phyloP scores from a whole-genome alignment of 2,113 vertebrate species.

The Phoenicopterus ruber region DNA sequence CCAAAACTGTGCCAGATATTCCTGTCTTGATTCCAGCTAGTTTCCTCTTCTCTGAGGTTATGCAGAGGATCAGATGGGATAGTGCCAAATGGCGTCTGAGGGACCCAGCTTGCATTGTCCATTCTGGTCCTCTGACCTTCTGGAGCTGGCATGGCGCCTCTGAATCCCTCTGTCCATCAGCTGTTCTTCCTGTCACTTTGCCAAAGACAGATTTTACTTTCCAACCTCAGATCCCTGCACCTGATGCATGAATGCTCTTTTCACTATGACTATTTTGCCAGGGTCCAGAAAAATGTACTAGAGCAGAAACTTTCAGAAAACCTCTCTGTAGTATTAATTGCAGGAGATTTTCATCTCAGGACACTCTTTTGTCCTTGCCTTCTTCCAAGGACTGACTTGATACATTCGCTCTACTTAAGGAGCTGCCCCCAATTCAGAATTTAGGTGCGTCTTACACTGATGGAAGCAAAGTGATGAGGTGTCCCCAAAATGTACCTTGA shows the following conservation, averaged over 20 bases:
- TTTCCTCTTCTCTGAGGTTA: conserved; percentile 34
- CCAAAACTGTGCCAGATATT: not conserved
- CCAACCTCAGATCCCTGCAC: not conserved
- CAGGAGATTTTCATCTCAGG: not conserved
- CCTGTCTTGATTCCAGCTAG: not conserved
- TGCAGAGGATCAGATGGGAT: not conserved
- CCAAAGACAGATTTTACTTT: not conserved
- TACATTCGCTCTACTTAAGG: not conserved
- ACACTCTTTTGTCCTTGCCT: not conserved
- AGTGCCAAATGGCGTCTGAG: not conserved
- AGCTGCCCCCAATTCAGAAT: not conserved
- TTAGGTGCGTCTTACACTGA: not conserved
- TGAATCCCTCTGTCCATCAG: not conserved
- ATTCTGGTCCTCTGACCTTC: not conserved
- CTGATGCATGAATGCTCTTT: not conserved
- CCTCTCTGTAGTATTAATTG: not conserved
- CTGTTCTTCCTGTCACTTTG: not conserved
- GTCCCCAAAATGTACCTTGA: not conserved
- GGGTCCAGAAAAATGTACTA: not conserved
- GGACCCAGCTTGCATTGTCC: conserved; percentile 15
- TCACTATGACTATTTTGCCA: not conserved
- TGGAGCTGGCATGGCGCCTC: not conserved
- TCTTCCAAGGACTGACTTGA: not conserved
- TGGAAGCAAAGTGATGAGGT: not conserved
- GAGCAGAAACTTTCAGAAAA: not conserved